phyloP scores from a whole-genome alignment of 1,140 invertebrate genomes.

The Drosophila parvula region DNA sequence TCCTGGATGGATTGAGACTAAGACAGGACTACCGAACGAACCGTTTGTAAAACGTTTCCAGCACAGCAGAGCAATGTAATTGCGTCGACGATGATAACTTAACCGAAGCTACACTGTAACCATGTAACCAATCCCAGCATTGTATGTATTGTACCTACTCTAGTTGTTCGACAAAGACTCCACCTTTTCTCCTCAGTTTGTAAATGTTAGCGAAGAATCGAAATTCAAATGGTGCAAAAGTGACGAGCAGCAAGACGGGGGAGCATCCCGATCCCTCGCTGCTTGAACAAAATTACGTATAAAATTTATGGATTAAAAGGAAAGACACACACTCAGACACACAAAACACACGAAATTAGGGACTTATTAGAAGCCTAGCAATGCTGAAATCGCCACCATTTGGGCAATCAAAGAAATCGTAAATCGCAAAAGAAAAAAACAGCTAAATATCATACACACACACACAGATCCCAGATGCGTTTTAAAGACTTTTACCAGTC shows the following conservation, averaged over 20 bases:
- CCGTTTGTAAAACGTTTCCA: conserved; percentile 72
- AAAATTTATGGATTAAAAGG: conserved; percentile 12
- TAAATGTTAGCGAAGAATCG: conserved; percentile 71
- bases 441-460: conserved; percentile 15
- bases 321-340: neutral
- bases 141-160: conserved; percentile 64
- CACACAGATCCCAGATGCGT: conserved; percentile 49
- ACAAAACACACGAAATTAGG: conserved; percentile 38
- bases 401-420: conserved; percentile 26
- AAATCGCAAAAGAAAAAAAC: neutral
- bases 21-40: conserved; percentile 28
- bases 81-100: conserved; percentile 47
- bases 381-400: conserved; percentile 70
- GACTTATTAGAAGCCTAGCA: conserved; percentile 57
- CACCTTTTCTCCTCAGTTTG: conserved; percentile 57
- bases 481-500: conserved; percentile 66
- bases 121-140: conserved; percentile 24
- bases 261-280: conserved; percentile 19
- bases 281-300: conserved; percentile 43
- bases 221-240: conserved; percentile 81
- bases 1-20: conserved; percentile 78
- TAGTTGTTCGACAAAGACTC: conserved; percentile 62
- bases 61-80: conserved; percentile 65
- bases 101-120: conserved; percentile 45
- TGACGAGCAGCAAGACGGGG: conserved; percentile 47